Evolutionary conservation across 2,888 invertebrate genomes (phyloP).

Genomic region (Microplitis manilae): DNA sequence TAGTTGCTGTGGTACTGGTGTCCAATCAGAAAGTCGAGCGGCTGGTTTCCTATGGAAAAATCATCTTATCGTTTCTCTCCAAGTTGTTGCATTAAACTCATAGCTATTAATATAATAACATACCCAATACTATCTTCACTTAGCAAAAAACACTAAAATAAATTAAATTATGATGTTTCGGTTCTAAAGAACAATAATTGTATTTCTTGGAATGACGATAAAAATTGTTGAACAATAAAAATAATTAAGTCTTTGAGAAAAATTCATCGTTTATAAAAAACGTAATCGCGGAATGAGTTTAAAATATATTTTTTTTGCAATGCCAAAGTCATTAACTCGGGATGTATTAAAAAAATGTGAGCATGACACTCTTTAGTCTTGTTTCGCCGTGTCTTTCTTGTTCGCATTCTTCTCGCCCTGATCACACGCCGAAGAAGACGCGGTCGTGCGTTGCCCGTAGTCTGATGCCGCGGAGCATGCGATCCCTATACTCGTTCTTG

Average conservation of each 20-base stretch:
- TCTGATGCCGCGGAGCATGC: neutral
- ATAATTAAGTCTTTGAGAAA: slow-evolving; percentile 36
- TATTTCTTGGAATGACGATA: slow-evolving; percentile 9
- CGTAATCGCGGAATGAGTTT: neutral
- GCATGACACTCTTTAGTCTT: slow-evolving; percentile 29
- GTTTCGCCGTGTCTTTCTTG: slow-evolving; percentile 33
- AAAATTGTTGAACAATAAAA: slow-evolving; percentile 19
- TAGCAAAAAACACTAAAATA: slow-evolving; percentile 7
- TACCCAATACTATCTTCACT: slow-evolving; percentile 8
- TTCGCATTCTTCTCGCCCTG: slow-evolving; percentile 36
- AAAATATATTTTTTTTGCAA: neutral
- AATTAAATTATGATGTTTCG: neutral
- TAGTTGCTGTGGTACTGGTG: slow-evolving; percentile 17
- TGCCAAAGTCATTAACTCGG: neutral
- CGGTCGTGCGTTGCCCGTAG: neutral
- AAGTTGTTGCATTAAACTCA: slow-evolving; percentile 44
- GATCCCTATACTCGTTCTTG: too few species aligned
- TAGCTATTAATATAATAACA: slow-evolving; percentile 42
- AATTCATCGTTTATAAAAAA: slow-evolving; percentile 12
- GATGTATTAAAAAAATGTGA: slow-evolving; percentile 21
- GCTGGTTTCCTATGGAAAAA: slow-evolving; percentile 36
- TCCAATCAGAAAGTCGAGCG: slow-evolving; percentile 44
- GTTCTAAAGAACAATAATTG: neutral
- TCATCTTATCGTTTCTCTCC: slow-evolving; percentile 39
- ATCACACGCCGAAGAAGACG: slow-evolving; percentile 19